A percentile compares a stretch with the other conserved stretches of the same genome.
phyloP scores from a whole-genome alignment of 1,140 invertebrate species.

The Branchinecta lynchi region DNA sequence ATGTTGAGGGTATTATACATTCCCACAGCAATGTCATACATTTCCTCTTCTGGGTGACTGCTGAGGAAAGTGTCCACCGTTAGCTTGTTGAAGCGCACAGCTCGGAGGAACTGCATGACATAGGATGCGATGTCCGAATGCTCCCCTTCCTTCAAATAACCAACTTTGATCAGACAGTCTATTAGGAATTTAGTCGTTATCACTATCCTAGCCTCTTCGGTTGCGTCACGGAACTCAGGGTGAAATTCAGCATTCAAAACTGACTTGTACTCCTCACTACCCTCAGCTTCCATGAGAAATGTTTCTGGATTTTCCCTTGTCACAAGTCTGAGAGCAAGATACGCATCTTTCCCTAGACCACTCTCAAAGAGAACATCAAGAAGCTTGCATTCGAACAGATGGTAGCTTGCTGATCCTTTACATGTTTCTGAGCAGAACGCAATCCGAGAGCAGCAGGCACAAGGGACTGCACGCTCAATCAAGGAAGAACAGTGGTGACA shows the following conservation, averaged over 20 bases:
- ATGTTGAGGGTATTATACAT: neutral
- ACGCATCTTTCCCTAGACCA: neutral
- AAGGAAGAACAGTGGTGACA: neutral
- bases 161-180: neutral
- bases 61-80: neutral
- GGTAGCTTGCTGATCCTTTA: neutral
- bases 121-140: neutral
- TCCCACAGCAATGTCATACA: constrained; percentile 6
- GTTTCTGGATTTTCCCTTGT: neutral
- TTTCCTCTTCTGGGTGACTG: neutral
- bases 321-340: neutral
- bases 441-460: neutral
- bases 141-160: neutral
- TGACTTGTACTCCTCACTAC: neutral
- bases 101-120: neutral
- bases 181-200: neutral
- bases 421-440: neutral
- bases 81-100: neutral
- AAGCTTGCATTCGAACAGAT: neutral
- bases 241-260: neutral
- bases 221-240: neutral
- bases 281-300: neutral
- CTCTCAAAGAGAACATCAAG: neutral
- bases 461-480: neutral
- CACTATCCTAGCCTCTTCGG: neutral